A percentile compares a stretch with the other conserved stretches of the same genome.
Evolutionary conservation across 2,113 vertebrate species (phyloP).

Genomic region (Hyperopisus bebe): DNA sequence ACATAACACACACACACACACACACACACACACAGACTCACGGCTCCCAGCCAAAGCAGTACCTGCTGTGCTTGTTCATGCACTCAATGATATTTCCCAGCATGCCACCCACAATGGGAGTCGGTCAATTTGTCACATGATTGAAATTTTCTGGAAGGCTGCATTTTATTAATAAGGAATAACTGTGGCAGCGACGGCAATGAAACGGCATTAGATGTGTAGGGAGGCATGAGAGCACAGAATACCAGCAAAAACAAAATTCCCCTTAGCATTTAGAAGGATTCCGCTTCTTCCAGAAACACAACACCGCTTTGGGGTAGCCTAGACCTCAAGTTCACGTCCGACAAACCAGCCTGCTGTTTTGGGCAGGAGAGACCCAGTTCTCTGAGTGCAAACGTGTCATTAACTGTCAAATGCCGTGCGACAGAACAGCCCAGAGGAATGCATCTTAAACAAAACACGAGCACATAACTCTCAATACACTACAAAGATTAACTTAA

Average conservation of each 20-base stretch:
- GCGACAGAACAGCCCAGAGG: neutral
- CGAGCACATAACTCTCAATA: neutral
- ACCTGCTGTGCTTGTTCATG: neutral
- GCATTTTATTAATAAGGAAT: slow-evolving; percentile 26
- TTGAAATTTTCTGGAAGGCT: slow-evolving; percentile 27
- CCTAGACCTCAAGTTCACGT: neutral
- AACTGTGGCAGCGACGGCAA: slow-evolving; percentile 11
- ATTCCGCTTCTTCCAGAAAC: neutral
- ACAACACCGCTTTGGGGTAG: neutral
- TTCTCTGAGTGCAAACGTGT: neutral
- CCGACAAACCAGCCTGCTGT: neutral
- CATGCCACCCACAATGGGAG: slow-evolving; percentile 12
- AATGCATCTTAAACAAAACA: neutral
- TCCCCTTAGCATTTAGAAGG: neutral
- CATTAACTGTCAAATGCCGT: neutral
- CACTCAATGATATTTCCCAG: slow-evolving; percentile 16
- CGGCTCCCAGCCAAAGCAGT: neutral
- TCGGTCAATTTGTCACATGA: slow-evolving; percentile 30
- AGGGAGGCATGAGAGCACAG: neutral
- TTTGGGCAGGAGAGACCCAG: neutral
- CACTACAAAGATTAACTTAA: neutral
- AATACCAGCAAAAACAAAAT: neutral
- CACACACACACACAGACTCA: neutral
- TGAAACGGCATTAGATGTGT: neutral
- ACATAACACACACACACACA: neutral